phyloP scores from a whole-genome alignment of 1,140 invertebrate genomes.

The Wasmannia auropunctata region DNA sequence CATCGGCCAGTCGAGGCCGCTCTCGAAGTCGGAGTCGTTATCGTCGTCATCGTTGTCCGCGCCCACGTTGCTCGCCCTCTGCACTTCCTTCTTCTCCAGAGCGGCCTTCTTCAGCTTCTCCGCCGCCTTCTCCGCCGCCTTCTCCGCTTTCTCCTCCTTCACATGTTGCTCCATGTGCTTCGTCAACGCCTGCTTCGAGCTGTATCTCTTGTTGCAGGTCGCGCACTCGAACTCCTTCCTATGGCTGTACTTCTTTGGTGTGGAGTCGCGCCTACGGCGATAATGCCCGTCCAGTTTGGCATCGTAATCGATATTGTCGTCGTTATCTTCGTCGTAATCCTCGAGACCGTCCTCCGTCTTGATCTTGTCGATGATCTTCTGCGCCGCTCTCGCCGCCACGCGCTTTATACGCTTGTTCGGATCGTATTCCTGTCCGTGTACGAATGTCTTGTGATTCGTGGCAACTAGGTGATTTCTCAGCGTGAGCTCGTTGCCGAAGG shows the following conservation, averaged over 20 bases:
- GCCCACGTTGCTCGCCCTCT: conserved; percentile 20
- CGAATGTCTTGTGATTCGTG: conserved; percentile 81
- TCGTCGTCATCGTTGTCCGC: conserved; percentile 74
- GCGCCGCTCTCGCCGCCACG: conserved; percentile 82
- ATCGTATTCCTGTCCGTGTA: conserved; percentile 82
- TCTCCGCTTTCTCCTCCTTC: conserved; percentile 76
- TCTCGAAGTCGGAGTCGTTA: conserved; percentile 80
- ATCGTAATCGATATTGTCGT: conserved; percentile 63
- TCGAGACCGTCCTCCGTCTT: conserved; percentile 81
- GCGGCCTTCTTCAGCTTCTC: conserved; percentile 54
- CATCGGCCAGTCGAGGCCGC: conserved; percentile 83
- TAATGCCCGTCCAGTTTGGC: conserved; percentile 36
- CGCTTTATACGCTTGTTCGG: conserved; percentile 83
- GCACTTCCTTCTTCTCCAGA: conserved; percentile 53
- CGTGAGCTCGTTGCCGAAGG: conserved; percentile 82
- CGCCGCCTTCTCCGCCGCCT: conserved; percentile 36
- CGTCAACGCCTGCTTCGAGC: conserved; percentile 79
- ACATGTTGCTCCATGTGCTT: conserved; percentile 82
- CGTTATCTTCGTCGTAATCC: conserved; percentile 76
- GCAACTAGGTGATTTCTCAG: conserved; percentile 83
- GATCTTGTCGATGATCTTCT: conserved; percentile 84
- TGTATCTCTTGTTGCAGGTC: conserved; percentile 80
- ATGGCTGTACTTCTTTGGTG: conserved; percentile 65
- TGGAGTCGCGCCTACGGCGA: conserved; percentile 55
- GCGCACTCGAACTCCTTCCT: conserved; percentile 78